Evolutionary conservation across 2,113 vertebrate genomes (phyloP), one percentile per base, ranked within the genome.

Genomic region (Sander lucioperca): DNA sequence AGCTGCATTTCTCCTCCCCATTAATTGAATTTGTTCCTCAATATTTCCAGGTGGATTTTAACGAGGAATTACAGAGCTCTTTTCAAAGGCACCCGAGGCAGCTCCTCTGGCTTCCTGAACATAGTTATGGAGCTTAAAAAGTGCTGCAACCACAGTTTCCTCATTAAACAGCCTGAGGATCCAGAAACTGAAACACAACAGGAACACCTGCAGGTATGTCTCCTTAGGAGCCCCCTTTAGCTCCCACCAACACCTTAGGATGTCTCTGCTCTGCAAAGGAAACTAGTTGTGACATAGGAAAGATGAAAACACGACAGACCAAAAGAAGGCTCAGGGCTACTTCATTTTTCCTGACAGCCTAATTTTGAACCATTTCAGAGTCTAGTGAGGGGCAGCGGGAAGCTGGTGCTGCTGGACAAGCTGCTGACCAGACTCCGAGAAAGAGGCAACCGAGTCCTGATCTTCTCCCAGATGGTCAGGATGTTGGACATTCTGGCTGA

Each of bases 61-160:
- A 99, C 98, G n/a, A 96, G 98, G 90, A 99, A 99, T 93, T 99
- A 97, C 92, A 98, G 96, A 94, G 98, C 98, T 65, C 96, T 99
- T 66, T 94, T 96, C 72, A 99, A 98, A 93, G 98, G 98, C 83
- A 96, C 95, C 0, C 93, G 97, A 30, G 98, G 98, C 65, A 99
- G 98, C 88, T 99, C 98, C 1, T 97, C 97, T 0, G 98, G 98
- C 71, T 99, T 99, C 90, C 96, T 99, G 33, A 99, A 99, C 88
- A 99, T 99, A 0, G 97, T 99, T 80, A 99, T 99, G 98, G 98
- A 99, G 85, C 93, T 99, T 70, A 99, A 99, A 86, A 99, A 99
- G 79, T 99, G 98, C 92, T 99, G 98, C 89, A 99, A 99, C 87
- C 98, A 99, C 16, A 96, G 97, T 80, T 98, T 97, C 62, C 96